A percentile compares a stretch with the other conserved stretches of the same genome.
Conservation (phyloP, 2,113 vertebrate genomes). For the Pluvialis apricaria region DNA sequence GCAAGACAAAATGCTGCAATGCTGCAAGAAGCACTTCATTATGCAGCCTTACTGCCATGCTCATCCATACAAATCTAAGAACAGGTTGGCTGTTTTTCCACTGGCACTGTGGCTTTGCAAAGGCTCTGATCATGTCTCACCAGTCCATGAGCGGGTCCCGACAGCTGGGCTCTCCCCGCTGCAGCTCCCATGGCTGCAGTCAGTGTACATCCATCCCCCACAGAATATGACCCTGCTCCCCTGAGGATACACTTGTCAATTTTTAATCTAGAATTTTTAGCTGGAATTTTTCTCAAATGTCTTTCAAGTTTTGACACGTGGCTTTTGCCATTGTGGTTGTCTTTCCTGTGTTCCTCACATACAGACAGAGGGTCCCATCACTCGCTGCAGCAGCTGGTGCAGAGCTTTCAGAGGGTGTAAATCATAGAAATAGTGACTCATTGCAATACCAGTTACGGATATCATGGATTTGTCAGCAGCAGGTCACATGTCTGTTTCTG, state of each 20-base stretch:
- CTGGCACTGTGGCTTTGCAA: neutral
- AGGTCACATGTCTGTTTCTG: neutral
- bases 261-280: neutral
- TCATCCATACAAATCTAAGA: neutral
- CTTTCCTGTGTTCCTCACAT: neutral
- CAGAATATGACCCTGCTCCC: neutral
- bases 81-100: rapidly evolving
- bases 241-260: rapidly evolving
- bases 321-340: neutral
- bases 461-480: neutral
- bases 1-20: neutral
- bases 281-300: neutral
- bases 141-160: rapidly evolving
- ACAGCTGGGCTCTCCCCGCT: neutral
- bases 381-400: neutral
- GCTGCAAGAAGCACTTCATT: neutral
- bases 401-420: neutral
- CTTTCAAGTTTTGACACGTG: neutral
- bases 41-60: neutral
- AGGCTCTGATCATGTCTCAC: neutral
- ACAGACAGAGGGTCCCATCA: neutral
- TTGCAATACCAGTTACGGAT: no score
- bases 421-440: neutral
- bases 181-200: neutral
- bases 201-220: neutral